These are phyloP conservation scores for Electrophaes corylata DNA, from an alignment of 2,888 invertebrate species.

Conservation along the genomic window DNA sequence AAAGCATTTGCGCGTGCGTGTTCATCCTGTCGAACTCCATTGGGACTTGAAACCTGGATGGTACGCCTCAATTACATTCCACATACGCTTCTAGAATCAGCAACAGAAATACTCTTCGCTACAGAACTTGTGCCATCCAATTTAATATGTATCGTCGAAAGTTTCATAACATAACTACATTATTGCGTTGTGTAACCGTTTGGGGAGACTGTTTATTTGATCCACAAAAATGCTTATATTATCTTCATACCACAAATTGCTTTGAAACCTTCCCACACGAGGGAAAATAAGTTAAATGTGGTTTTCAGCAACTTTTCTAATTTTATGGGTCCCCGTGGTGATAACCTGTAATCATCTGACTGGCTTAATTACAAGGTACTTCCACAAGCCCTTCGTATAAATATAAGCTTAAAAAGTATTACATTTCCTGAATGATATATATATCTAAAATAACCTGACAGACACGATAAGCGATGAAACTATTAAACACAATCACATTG, in stretches of 20 bases:
- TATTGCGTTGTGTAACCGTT: slow-evolving; percentile 28
- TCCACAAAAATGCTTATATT: slow-evolving; percentile 27
- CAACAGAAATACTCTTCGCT: slow-evolving; percentile 56
- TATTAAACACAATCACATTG: slow-evolving; percentile 45
- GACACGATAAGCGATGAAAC: slow-evolving; percentile 19
- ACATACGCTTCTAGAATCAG: slow-evolving; percentile 63
- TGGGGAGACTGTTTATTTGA: slow-evolving; percentile 32
- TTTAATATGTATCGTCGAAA: slow-evolving; percentile 51
- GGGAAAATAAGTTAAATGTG: slow-evolving; percentile 32
- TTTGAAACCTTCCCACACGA: slow-evolving; percentile 22
- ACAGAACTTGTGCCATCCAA: slow-evolving; percentile 56
- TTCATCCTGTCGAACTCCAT: slow-evolving; percentile 52
- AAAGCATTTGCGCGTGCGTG: slow-evolving; percentile 51
- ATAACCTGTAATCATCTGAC: slow-evolving; percentile 17
- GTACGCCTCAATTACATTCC: slow-evolving; percentile 73
- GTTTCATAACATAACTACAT: slow-evolving; percentile 40
- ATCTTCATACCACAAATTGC: slow-evolving; percentile 29
- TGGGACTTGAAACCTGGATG: slow-evolving; percentile 58
- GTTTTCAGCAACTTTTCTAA: slow-evolving; percentile 34
- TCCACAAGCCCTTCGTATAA: not conserved
- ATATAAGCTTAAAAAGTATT: not conserved
- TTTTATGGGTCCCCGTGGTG: slow-evolving; percentile 27
- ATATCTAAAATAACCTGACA: not conserved
- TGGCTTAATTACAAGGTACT: slow-evolving; percentile 5
- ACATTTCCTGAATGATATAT: not conserved